Conservation (phyloP, 2,797 vertebrate genomes). For the Borostomias antarcticus region DNA sequence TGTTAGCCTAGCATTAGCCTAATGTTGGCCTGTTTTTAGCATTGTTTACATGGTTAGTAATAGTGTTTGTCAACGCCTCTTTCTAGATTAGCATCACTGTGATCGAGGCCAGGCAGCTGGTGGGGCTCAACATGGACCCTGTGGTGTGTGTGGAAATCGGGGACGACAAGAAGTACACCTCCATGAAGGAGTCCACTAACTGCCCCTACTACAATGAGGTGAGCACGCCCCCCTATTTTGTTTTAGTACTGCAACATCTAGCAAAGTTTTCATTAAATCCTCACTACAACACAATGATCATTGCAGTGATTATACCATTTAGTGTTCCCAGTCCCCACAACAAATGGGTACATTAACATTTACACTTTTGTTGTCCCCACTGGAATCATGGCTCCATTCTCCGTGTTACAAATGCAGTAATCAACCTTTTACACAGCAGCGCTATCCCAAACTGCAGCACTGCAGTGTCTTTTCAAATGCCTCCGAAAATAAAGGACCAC, state of each 20-base stretch:
- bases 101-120: constrained; percentile 81
- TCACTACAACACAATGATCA: not conserved
- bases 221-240: too few relatives aligned
- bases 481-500: too few relatives aligned
- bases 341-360: not conserved
- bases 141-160: constrained; percentile 84
- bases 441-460: too few relatives aligned
- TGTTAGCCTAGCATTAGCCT: not conserved
- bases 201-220: constrained; percentile 89
- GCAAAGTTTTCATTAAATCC: too few relatives aligned
- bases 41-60: not conserved
- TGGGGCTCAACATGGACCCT: constrained; percentile 85
- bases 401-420: too few relatives aligned
- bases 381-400: too few relatives aligned
- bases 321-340: too few relatives aligned
- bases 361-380: not conserved
- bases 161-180: constrained; percentile 84
- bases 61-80: constrained; percentile 3
- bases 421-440: too few relatives aligned
- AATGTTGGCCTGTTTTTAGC: not conserved
- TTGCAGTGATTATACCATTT: too few relatives aligned
- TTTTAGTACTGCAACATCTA: too few relatives aligned
- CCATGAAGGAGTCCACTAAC: constrained; percentile 89
- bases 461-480: too few relatives aligned
- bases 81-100: constrained; percentile 89